phyloP scores from a whole-genome alignment of 2,888 invertebrate genomes.

The Crematogaster levior region DNA sequence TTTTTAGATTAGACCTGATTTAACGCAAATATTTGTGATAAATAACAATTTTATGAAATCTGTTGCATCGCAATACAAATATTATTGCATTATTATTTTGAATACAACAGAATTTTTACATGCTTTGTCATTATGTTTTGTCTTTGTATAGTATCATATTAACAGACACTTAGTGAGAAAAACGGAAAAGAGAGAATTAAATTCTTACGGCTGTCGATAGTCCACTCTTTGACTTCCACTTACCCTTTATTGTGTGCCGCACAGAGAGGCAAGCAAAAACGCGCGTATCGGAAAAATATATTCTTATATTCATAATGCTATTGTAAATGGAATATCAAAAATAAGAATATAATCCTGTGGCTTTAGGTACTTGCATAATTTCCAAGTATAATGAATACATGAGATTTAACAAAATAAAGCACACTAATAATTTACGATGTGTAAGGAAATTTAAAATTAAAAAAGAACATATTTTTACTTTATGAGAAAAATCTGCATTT shows the following conservation, averaged over 20 bases:
- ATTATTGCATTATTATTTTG: background rate
- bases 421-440: background rate
- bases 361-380: background rate
- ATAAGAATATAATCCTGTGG: constrained; percentile 4
- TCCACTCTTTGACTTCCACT: constrained; percentile 30
- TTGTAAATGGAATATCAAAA: constrained; percentile 30
- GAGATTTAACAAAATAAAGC: background rate
- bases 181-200: constrained; percentile 25
- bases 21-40: background rate
- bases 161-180: constrained; percentile 3
- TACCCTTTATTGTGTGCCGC: constrained; percentile 6
- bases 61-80: constrained; percentile 6
- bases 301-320: constrained; percentile 26
- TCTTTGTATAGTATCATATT: constrained; percentile 19
- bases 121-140: constrained; percentile 3
- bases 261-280: constrained; percentile 4
- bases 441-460: background rate
- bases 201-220: constrained; percentile 26
- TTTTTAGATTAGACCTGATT: background rate
- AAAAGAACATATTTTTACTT: background rate
- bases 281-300: constrained; percentile 10
- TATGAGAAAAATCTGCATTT: background rate
- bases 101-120: background rate
- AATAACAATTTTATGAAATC: background rate
- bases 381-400: background rate